phyloP scores from a whole-genome alignment of 1,140 invertebrate species.

The Teleopsis dalmanni region DNA sequence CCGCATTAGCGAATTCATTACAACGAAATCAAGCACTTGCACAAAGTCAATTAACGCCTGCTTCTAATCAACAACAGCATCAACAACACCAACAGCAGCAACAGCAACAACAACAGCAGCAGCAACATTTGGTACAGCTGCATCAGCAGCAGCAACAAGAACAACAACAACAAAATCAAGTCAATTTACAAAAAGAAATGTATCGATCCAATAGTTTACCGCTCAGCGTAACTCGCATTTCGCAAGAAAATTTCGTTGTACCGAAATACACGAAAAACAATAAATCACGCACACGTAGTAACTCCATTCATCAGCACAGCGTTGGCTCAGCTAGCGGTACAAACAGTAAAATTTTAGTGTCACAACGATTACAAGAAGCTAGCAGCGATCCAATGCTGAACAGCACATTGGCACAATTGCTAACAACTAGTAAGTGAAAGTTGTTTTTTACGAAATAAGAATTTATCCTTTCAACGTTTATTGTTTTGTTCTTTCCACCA shows the following conservation, averaged over 20 bases:
- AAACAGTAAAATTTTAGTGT: not conserved
- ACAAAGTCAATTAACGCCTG: conserved; percentile 5
- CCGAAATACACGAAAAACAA: conserved; percentile 32
- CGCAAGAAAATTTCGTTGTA: conserved; percentile 24
- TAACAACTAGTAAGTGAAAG: conserved; percentile 23
- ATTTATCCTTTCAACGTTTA: no score
- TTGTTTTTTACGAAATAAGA: not conserved
- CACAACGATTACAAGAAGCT: conserved; percentile 28
- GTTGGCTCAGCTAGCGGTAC: conserved; percentile 20
- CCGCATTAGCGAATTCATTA: conserved; percentile 11
- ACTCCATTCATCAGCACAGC: conserved; percentile 40
- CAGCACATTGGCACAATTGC: conserved; percentile 36
- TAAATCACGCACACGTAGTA: conserved; percentile 37
- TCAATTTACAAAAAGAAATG: conserved; percentile 44
- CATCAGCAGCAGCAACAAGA: conserved; percentile 21
- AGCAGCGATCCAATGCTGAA: conserved; percentile 45
- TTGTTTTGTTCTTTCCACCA: no score
- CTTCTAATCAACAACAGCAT: conserved; percentile 7
- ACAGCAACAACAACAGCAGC: conserved; percentile 19
- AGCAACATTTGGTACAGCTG: conserved; percentile 18
- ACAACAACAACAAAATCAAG: conserved; percentile 18
- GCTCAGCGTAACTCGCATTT: conserved; percentile 43
- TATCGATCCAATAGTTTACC: conserved; percentile 53
- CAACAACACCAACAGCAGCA: conserved; percentile 14
- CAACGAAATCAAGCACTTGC: conserved; percentile 13